A percentile compares a stretch with the other conserved stretches of the same genome.
Evolutionary conservation across 2,888 invertebrate genomes (phyloP).

Genomic region (Coelinius sp.): DNA sequence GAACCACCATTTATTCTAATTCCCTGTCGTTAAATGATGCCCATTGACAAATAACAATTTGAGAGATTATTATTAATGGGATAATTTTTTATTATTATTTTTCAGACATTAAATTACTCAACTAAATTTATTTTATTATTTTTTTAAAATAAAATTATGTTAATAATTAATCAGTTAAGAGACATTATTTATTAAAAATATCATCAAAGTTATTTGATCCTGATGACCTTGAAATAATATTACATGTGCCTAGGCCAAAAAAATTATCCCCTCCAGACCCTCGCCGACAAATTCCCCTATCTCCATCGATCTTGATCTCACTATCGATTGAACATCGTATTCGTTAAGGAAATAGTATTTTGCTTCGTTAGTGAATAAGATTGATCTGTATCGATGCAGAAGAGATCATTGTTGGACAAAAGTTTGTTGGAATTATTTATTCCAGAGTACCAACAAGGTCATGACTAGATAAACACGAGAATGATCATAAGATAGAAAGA

Average conservation of each 20-base stretch:
- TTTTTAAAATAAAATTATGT: too few relatives aligned
- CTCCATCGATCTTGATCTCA: constrained; percentile 30
- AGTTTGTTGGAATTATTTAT: not conserved
- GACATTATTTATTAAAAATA: too few relatives aligned
- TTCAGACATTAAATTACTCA: not conserved
- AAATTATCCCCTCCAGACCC: not conserved
- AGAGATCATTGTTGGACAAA: not conserved
- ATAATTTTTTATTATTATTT: not conserved
- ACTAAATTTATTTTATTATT: too few relatives aligned
- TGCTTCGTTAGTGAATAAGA: not conserved
- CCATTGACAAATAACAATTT: constrained; percentile 42
- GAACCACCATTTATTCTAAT: constrained; percentile 51
- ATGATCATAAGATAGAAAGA: not conserved
- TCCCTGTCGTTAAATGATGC: constrained; percentile 46
- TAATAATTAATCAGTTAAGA: too few relatives aligned
- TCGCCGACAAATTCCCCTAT: constrained; percentile 4
- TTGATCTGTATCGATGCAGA: constrained; percentile 8
- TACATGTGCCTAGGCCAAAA: too few relatives aligned
- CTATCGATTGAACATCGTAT: constrained; percentile 27
- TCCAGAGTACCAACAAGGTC: not conserved
- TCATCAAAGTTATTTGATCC: too few relatives aligned
- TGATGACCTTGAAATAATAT: too few relatives aligned
- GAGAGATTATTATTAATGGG: not conserved
- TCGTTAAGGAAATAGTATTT: not conserved
- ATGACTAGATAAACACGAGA: not conserved